phyloP scores from a whole-genome alignment of 2,113 vertebrate genomes.

The Pardalotus punctatus region DNA sequence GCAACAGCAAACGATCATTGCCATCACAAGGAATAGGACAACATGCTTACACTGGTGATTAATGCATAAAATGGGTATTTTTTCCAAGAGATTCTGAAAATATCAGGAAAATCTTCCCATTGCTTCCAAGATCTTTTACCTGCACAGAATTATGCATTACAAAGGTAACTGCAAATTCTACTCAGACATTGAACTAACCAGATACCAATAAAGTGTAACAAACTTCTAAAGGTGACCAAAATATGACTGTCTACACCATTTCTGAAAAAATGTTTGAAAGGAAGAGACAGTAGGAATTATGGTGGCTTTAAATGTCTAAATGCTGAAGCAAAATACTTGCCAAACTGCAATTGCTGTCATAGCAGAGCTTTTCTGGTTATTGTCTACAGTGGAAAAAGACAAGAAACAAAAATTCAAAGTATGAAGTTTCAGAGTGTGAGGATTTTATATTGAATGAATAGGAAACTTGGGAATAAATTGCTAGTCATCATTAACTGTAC shows the following conservation, averaged over 20 bases:
- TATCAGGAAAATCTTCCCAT: neutral
- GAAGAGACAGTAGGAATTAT: neutral
- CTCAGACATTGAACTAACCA: neutral
- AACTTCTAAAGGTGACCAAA: neutral
- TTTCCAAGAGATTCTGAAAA: neutral
- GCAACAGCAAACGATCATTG: neutral
- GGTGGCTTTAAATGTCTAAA: neutral
- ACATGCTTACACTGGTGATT: neutral
- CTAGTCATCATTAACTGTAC: neutral
- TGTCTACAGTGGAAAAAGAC: neutral
- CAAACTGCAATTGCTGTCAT: neutral
- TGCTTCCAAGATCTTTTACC: neutral
- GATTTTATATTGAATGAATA: neutral
- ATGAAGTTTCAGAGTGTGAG: neutral
- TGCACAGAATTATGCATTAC: neutral
- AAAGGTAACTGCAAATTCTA: neutral
- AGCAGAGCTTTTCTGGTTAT: neutral
- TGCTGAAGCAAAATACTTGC: neutral
- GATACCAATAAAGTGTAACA: neutral
- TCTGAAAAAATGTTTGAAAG: neutral
- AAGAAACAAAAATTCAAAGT: neutral
- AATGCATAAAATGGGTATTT: neutral
- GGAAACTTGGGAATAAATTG: neutral
- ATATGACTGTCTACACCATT: neutral
- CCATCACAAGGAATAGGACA: neutral